A percentile compares a stretch with the other conserved stretches of the same genome.
These are phyloP conservation scores for Hemibagrus wyckioides DNA, from an alignment of 2,113 vertebrate genomes.

Conservation along the genomic window DNA sequence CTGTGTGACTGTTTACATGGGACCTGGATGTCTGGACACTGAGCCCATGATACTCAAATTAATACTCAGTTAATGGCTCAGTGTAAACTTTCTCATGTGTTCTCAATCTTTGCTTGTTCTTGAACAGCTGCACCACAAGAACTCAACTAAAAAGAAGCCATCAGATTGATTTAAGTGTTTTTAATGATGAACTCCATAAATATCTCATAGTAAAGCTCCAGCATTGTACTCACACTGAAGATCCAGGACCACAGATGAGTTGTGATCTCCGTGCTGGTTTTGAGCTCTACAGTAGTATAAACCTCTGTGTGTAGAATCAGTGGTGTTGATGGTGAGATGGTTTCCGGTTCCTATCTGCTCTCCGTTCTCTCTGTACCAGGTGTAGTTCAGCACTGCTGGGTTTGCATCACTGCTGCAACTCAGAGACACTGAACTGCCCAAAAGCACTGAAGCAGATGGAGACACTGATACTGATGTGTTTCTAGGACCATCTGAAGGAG, in stretches of 20 bases:
- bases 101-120: too few species aligned
- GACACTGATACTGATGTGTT: slow-evolving; percentile 56
- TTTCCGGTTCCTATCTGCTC: slow-evolving; percentile 46
- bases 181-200: neutral
- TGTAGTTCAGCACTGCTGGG: slow-evolving; percentile 53
- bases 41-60: too few species aligned
- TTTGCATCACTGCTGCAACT: slow-evolving; percentile 54
- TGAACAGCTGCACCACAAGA: too few species aligned
- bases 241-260: slow-evolving; percentile 39
- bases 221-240: slow-evolving; percentile 57
- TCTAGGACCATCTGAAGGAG: slow-evolving; percentile 63
- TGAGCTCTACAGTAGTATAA: slow-evolving; percentile 37
- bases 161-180: too few species aligned
- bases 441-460: slow-evolving; percentile 52
- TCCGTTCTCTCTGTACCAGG: slow-evolving; percentile 64
- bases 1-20: too few species aligned
- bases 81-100: too few species aligned
- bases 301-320: slow-evolving; percentile 6
- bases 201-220: too few species aligned
- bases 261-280: slow-evolving; percentile 2
- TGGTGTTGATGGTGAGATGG: slow-evolving; percentile 56
- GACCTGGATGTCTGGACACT: too few species aligned
- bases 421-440: slow-evolving; percentile 63
- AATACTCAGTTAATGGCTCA: too few species aligned
- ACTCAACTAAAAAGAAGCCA: too few species aligned